Percentiles rank a stretch among this genome's conserved stretches.
These are phyloP conservation scores for Tigriopus californicus DNA, from an alignment of 2,888 invertebrate species.

Conservation along the genomic window DNA sequence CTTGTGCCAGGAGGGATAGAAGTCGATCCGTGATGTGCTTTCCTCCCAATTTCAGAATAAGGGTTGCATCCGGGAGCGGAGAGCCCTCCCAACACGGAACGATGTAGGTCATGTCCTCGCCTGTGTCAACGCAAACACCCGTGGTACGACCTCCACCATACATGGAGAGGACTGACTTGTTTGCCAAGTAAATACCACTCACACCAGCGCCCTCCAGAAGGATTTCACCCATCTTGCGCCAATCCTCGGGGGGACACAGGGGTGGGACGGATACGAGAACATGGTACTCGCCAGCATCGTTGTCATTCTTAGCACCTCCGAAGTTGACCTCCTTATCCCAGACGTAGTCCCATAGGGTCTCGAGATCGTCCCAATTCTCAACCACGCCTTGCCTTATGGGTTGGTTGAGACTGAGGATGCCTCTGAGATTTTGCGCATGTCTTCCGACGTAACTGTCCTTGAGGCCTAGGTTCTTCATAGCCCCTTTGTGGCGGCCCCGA, in stretches of 20 bases:
- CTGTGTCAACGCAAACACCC: constrained; percentile 10
- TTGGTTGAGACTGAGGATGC: constrained; percentile 4
- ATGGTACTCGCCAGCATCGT: background rate
- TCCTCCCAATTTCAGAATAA: constrained; percentile 7
- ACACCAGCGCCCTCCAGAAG: constrained; percentile 3
- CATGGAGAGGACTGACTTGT: constrained; percentile 13
- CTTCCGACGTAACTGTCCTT: constrained; percentile 11
- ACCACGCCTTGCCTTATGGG: constrained; percentile 5
- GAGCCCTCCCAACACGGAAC: constrained; percentile 11
- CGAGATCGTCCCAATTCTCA: constrained; percentile 14
- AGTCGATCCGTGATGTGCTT: constrained; percentile 12
- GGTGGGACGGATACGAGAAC: constrained; percentile 10
- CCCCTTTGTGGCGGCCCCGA: constrained; percentile 13
- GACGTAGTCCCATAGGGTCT: constrained; percentile 3
- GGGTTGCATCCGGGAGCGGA: constrained; percentile 8
- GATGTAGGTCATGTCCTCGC: constrained; percentile 14
- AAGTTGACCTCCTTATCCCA: background rate
- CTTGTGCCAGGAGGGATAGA: constrained; percentile 3
- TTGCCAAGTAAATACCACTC: constrained; percentile 6
- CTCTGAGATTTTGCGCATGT: constrained; percentile 9
- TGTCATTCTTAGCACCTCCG: background rate
- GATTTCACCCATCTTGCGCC: constrained; percentile 8
- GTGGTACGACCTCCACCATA: constrained; percentile 14
- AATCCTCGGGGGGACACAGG: constrained; percentile 2
- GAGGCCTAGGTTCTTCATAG: constrained; percentile 12